These are phyloP conservation scores for Ptychodera flava DNA, from an alignment of 35 echinoderm and acorn worm species.

Conservation along the genomic window DNA sequence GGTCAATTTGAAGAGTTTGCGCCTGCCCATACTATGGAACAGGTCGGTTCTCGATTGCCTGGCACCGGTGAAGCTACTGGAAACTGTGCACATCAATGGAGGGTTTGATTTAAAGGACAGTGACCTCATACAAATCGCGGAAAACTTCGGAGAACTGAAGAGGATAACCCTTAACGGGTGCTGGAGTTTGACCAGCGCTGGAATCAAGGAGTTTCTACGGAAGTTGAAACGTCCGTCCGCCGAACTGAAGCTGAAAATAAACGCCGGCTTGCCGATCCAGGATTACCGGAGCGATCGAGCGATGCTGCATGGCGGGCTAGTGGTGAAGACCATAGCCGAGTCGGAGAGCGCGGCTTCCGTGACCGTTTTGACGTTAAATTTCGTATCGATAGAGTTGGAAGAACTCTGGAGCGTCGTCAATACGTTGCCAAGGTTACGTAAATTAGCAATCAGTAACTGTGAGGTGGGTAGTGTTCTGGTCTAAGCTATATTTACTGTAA, in stretches of 20 bases:
- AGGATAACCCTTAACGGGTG: conserved; percentile 64
- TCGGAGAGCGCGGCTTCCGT: conserved; percentile 32
- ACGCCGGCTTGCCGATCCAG: conserved; percentile 60
- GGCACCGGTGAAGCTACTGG: conserved; percentile 45
- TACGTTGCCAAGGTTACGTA: conserved; percentile 53
- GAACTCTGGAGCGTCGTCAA: conserved; percentile 89
- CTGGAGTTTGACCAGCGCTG: conserved; percentile 57
- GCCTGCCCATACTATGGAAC: conserved; percentile 82
- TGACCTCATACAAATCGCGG: conserved; percentile 53
- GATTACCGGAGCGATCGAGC: conserved; percentile 80
- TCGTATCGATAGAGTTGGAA: conserved; percentile 76
- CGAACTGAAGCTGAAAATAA: conserved; percentile 77
- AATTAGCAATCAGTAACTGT: conserved; percentile 75
- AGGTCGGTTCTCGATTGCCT: conserved; percentile 67
- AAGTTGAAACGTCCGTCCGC: conserved; percentile 24
- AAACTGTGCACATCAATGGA: conserved; percentile 75
- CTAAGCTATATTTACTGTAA: too few species aligned
- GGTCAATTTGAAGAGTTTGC: conserved; percentile 45
- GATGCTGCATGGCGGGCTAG: conserved; percentile 68
- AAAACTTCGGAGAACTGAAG: conserved; percentile 51
- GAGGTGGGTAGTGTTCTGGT: conserved; percentile 73
- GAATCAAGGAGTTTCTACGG: conserved; percentile 51
- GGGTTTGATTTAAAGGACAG: conserved; percentile 73
- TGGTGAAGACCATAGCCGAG: conserved; percentile 43
- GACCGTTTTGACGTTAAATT: conserved; percentile 60